Base-by-base conservation (phyloP, 2,888 invertebrate species). In the Keiferia lycopersicella region DNA sequence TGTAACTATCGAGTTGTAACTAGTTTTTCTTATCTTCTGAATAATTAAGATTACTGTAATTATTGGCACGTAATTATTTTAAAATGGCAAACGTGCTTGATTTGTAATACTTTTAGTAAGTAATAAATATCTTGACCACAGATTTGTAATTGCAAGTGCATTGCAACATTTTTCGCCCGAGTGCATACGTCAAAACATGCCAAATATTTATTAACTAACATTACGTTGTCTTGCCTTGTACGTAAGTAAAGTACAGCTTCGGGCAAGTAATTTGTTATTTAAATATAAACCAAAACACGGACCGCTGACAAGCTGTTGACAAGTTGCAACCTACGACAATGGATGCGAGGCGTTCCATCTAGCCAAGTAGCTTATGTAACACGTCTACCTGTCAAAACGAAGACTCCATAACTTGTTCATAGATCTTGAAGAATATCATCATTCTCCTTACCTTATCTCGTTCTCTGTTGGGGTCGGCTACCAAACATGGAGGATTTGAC, bases 191-290 rank as follows among this genome's bases (percentile, higher is more conserved):
- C 57, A 60, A 57, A 65, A n/a, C n/a, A 45, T 45, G 16, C 16
- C 16, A 45, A 45, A 16, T 4, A 45, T 45, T 3, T 16, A 67
- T 61, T 63, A 62, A 62, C 59, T 45, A 64, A 58, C 45, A 60
- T 10, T 34, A 50, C 48, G 22, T 60, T 60, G 59, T 56, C 26
- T 58, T 16, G 48, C 41, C 18, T 38, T 48, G 66, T 64, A 63
- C 65, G 62, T 65, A 64, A 72, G 67, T 67, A 66, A 67, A 66
- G 72, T 71, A 70, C 73, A 68, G 73, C 72, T 75, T 72, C 70
- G 64, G 66, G 67, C 71, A 63, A 74, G 71, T 73, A 71, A 81
- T 82, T 81, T 81, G 78, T 76, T 79, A 81, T 82, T 79, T 73
- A 79, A 79, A 82, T 82, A 65, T 68, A 69, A 71, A 71, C 72